Percentiles rank a stretch among this genome's conserved stretches.
These are phyloP conservation scores for Hecatera dysodea DNA, from an alignment of 2,888 invertebrate species.

Conservation along the genomic window DNA sequence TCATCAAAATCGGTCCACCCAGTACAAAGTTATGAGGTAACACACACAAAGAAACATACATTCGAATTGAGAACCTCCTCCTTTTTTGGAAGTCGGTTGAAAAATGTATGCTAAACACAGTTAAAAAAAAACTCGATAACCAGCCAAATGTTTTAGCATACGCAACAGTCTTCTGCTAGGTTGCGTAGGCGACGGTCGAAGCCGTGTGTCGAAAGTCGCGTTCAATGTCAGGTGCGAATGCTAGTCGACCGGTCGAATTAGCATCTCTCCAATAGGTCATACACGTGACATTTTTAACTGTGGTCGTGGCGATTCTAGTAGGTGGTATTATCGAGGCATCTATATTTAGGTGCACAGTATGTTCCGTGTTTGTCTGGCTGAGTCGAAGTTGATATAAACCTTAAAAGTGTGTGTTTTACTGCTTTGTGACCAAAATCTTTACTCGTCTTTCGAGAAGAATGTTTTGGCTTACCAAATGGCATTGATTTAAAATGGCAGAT, in stretches of 20 bases:
- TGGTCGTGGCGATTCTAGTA: background rate
- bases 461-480: too few species aligned
- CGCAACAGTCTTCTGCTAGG: constrained; percentile 13
- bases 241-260: constrained; percentile 1
- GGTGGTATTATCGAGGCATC: background rate
- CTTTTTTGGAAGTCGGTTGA: too few species aligned
- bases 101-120: too few species aligned
- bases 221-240: constrained; percentile 54
- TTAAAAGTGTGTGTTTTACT: too few species aligned
- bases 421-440: background rate
- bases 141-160: constrained; percentile 33
- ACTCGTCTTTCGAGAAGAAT: background rate
- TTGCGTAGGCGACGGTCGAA: constrained; percentile 37
- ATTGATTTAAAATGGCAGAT: too few species aligned
- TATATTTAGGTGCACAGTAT: background rate
- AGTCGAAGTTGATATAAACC: background rate
- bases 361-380: background rate
- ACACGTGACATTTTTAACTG: constrained; percentile 15
- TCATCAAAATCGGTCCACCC: too few species aligned
- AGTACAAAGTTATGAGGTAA: too few species aligned
- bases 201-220: constrained; percentile 33
- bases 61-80: too few species aligned
- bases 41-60: too few species aligned
- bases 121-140: background rate
- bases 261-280: constrained; percentile 20